Conservation (phyloP, 2,113 vertebrate genomes). For the Gymnocephalus cernua region DNA sequence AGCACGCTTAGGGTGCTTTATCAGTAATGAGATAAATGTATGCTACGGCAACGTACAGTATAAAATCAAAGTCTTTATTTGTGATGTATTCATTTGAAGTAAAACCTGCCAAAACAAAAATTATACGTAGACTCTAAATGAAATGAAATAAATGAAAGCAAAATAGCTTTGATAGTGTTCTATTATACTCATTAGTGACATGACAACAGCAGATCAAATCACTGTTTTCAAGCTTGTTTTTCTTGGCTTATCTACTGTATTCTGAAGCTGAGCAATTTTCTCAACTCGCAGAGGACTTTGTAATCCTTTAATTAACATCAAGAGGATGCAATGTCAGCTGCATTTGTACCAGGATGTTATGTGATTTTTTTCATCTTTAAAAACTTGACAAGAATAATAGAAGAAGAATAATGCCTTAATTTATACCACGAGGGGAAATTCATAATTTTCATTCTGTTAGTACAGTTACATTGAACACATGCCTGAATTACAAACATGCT, state of each 20-base stretch:
- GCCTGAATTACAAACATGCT: too few species aligned
- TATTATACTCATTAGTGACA: not conserved
- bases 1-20: not conserved
- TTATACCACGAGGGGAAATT: too few species aligned
- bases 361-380: constrained; percentile 7
- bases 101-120: not conserved
- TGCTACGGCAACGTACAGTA: not conserved
- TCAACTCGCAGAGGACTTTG: constrained; percentile 3
- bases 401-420: too few species aligned
- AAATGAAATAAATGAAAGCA: not conserved
- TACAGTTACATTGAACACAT: too few species aligned
- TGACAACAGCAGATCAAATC: not conserved
- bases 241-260: not conserved
- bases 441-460: too few species aligned
- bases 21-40: not conserved
- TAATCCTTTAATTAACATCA: constrained; percentile 33
- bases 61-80: not conserved
- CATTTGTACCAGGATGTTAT: not conserved
- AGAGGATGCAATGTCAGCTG: constrained; percentile 4
- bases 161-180: not conserved
- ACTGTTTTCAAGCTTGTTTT: not conserved
- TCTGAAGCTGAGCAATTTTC: not conserved
- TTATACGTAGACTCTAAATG: not conserved
- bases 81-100: not conserved
- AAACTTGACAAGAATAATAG: constrained; percentile 10